Evolutionary conservation across 2,888 invertebrate species (phyloP).

Genomic region (Pteria penguin): DNA sequence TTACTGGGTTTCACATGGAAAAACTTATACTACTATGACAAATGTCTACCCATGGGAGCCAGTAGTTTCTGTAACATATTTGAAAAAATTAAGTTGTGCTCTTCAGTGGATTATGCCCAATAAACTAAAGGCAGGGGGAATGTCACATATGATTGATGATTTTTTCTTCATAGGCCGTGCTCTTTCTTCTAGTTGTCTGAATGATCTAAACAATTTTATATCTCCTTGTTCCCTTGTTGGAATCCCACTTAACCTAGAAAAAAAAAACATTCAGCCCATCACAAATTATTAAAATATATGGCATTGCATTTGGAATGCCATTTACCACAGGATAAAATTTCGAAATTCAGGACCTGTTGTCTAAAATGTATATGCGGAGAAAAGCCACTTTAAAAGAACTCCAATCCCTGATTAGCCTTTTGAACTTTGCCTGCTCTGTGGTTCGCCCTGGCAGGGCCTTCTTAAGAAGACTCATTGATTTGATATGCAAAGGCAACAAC

Average conservation of each 20-base stretch:
- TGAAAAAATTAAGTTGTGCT: no score
- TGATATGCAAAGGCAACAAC: neutral
- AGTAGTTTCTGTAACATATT: no score
- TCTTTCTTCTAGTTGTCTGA: neutral
- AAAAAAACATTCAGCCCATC: neutral
- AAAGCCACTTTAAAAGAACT: slow-evolving; percentile 7
- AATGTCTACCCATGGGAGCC: no score
- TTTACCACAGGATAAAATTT: slow-evolving; percentile 1
- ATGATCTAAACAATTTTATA: neutral
- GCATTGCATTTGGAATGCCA: neutral
- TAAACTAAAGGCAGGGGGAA: neutral
- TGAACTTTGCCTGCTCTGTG: slow-evolving; percentile 15
- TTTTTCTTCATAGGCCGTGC: slow-evolving; percentile 2
- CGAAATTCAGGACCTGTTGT: neutral
- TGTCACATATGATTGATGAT: slow-evolving; percentile 1
- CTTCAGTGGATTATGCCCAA: slow-evolving; percentile 6
- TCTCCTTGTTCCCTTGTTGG: neutral
- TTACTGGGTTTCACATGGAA: no score
- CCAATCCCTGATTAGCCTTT: slow-evolving; percentile 22
- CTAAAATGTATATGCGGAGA: neutral
- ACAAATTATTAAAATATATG: neutral
- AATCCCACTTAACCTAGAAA: slow-evolving; percentile 1
- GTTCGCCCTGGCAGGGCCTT: slow-evolving; percentile 19
- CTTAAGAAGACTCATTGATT: neutral
- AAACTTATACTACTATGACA: no score